These are phyloP conservation scores for Toxotes chatareus DNA, from an alignment of 2,113 vertebrate species.

Conservation along the genomic window DNA sequence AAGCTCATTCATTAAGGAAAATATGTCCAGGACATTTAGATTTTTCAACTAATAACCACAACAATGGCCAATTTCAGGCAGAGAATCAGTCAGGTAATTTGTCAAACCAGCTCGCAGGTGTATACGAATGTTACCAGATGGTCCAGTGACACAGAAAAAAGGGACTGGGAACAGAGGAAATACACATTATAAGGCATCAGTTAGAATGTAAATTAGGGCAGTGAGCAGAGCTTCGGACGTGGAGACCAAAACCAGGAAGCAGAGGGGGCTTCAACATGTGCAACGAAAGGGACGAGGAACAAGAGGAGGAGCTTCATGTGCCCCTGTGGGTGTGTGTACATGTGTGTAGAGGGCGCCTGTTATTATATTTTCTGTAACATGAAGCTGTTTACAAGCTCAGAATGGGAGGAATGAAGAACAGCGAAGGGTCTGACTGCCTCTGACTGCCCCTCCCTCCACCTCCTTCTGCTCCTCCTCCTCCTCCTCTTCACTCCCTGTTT, in stretches of 20 bases:
- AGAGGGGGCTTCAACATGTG: conserved; percentile 43
- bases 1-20: neutral
- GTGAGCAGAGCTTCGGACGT: neutral
- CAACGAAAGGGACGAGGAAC: neutral
- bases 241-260: conserved; percentile 36
- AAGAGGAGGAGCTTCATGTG: conserved; percentile 53
- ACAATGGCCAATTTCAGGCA: neutral
- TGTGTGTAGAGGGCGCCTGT: neutral
- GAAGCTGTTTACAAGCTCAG: conserved; percentile 34
- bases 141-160: neutral
- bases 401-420: conserved; percentile 16
- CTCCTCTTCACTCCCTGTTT: conserved; percentile 23
- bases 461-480: neutral
- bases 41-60: neutral
- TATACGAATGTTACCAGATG: neutral
- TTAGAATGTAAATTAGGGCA: conserved; percentile 5
- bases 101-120: neutral
- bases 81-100: neutral
- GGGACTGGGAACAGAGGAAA: neutral
- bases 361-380: conserved; percentile 24
- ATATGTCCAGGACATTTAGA: neutral
- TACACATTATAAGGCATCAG: neutral
- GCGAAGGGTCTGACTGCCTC: neutral
- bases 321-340: conserved; percentile 12
- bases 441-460: neutral